These are phyloP conservation scores for Drosophila vallismaia DNA, from an alignment of 2,888 invertebrate species.

Conservation along the genomic window DNA sequence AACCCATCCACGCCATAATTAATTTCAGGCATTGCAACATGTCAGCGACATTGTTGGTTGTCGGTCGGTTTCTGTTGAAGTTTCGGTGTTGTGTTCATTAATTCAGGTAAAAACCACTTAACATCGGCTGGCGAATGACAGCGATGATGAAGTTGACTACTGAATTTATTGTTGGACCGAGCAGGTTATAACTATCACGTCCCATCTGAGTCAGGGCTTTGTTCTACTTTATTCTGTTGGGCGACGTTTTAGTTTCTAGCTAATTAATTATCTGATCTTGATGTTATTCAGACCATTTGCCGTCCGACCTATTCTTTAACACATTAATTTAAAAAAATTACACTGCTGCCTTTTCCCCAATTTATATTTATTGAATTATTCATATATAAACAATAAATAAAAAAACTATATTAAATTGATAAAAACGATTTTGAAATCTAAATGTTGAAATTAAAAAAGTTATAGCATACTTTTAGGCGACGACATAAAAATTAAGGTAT, in stretches of 20 bases:
- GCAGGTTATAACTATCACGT: constrained; percentile 23
- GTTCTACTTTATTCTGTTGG: background rate
- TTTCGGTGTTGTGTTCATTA: constrained; percentile 62
- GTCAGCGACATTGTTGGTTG: constrained; percentile 40
- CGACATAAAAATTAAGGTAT: no score
- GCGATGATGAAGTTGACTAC: constrained; percentile 44
- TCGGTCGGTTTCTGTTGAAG: constrained; percentile 41
- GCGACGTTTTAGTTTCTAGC: constrained; percentile 1
- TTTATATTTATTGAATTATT: no score
- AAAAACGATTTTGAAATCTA: no score
- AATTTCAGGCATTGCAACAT: constrained; percentile 67
- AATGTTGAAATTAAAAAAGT: no score
- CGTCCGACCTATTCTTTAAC: no score
- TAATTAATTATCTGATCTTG: no score
- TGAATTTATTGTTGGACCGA: constrained; percentile 29
- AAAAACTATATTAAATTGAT: no score
- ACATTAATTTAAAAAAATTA: no score
- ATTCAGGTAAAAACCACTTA: constrained; percentile 44
- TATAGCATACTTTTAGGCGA: no score
- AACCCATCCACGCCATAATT: constrained; percentile 64
- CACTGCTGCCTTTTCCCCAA: no score
- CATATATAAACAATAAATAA: no score
- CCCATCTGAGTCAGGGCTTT: constrained; percentile 15
- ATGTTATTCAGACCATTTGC: no score
- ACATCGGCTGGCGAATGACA: constrained; percentile 16